Conservation (phyloP, 2,113 vertebrate genomes). For the Python bivittatus region DNA sequence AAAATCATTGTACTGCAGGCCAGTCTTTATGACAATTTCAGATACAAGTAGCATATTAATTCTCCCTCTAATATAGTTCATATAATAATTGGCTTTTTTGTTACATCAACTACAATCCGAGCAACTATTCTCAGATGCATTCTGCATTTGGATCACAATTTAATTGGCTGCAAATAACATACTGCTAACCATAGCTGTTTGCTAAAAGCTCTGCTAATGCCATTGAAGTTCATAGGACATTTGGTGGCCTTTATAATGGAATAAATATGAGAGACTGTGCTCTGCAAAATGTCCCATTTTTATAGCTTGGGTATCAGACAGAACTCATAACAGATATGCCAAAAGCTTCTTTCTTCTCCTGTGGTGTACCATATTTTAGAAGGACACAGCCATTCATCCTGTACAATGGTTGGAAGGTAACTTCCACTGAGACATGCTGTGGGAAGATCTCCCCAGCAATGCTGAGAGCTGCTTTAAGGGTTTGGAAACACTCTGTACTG, state of each 20-base stretch:
- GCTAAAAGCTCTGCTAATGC: not conserved
- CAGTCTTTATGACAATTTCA: not conserved
- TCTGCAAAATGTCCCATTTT: constrained; percentile 34
- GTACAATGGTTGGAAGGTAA: constrained; percentile 1
- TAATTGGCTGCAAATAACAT: not conserved
- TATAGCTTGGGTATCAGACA: constrained; percentile 21
- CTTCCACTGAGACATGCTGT: rapidly evolving
- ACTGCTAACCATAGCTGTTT: not conserved
- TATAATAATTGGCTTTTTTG: not conserved
- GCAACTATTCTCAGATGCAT: not conserved
- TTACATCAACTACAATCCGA: not conserved
- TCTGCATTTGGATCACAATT: not conserved
- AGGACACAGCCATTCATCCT: constrained; percentile 31
- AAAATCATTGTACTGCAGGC: not conserved
- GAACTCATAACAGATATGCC: constrained; percentile 37
- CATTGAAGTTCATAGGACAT: not conserved
- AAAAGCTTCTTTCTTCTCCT: constrained; percentile 18
- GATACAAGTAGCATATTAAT: not conserved
- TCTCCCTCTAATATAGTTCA: not conserved
- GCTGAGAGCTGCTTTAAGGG: not conserved
- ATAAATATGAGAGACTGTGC: not conserved
- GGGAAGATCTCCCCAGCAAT: not conserved
- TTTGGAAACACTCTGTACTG: not conserved
- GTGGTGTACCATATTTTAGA: constrained; percentile 28
- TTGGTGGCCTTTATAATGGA: constrained; percentile 32